Percentiles rank a stretch among this genome's conserved stretches.
Conservation (phyloP, 2,113 vertebrate species). For the Entomyzon cyanotis region DNA sequence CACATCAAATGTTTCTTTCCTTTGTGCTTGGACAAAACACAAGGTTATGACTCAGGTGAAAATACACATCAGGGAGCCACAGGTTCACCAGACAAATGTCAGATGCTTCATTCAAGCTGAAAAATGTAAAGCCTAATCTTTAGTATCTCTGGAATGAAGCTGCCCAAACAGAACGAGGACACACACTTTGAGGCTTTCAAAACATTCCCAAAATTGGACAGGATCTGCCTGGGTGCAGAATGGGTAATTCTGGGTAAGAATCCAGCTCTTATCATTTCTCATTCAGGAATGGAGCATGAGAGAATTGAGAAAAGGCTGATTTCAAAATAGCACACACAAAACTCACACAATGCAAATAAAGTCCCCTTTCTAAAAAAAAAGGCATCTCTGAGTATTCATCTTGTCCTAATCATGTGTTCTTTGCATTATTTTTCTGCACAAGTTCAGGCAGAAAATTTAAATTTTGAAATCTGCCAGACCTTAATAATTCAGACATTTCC, state of each 20-base stretch:
- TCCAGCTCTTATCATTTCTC: background rate
- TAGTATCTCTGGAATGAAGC: background rate
- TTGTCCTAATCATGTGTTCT: background rate
- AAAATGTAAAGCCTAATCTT: background rate
- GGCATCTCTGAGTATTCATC: background rate
- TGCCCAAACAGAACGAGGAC: background rate
- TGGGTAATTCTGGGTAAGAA: background rate
- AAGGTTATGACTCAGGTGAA: background rate
- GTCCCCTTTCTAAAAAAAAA: background rate
- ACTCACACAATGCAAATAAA: background rate
- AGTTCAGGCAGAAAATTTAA: background rate
- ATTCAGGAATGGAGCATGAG: background rate
- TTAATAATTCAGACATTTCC: background rate
- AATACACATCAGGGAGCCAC: background rate
- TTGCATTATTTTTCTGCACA: background rate
- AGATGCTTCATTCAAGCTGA: background rate
- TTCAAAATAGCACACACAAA: background rate
- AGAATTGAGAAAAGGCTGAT: background rate
- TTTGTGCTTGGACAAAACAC: background rate
- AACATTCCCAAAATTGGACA: conserved; percentile 15
- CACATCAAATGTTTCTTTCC: background rate
- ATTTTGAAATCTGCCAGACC: background rate
- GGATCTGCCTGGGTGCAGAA: background rate
- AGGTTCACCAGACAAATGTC: background rate
- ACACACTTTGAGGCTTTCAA: background rate